A percentile compares a stretch with the other conserved stretches of the same genome.
These are phyloP conservation scores for Tachysurus vachellii DNA, from an alignment of 2,113 vertebrate genomes.

Conservation along the genomic window DNA sequence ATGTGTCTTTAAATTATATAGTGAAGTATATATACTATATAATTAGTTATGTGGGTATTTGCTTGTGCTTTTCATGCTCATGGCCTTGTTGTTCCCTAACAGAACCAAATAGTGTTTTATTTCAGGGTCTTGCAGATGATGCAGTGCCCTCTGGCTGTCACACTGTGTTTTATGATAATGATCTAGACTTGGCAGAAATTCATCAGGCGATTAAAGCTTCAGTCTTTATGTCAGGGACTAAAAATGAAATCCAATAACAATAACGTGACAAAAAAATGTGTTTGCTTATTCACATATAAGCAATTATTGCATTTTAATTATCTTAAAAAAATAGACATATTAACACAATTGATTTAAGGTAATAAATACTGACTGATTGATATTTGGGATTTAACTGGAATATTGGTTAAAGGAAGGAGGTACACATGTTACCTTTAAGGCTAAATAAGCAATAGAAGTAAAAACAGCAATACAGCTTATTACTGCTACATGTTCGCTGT, in stretches of 20 bases:
- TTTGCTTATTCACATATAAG: not conserved
- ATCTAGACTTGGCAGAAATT: slow-evolving; percentile 23
- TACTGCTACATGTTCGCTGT: not conserved
- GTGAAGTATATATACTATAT: not conserved
- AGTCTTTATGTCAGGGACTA: not conserved
- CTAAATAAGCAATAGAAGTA: not conserved
- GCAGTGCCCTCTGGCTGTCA: slow-evolving; percentile 30
- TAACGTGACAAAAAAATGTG: not conserved
- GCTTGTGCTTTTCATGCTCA: slow-evolving; percentile 2
- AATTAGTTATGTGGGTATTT: not conserved
- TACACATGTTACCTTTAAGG: not conserved
- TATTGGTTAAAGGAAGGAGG: not conserved
- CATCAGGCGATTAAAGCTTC: not conserved
- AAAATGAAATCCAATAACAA: not conserved
- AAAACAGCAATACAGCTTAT: not conserved
- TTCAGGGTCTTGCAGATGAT: slow-evolving; percentile 1
- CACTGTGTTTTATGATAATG: slow-evolving; percentile 27
- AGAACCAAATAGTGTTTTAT: slow-evolving; percentile 14
- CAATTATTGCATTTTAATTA: not conserved
- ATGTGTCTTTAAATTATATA: no score
- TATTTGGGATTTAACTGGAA: not conserved
- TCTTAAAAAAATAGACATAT: not conserved
- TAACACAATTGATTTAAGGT: not conserved
- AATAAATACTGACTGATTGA: not conserved
- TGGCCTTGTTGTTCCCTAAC: not conserved